phyloP scores from a whole-genome alignment of 2,888 invertebrate genomes.

The Aelia acuminata region DNA sequence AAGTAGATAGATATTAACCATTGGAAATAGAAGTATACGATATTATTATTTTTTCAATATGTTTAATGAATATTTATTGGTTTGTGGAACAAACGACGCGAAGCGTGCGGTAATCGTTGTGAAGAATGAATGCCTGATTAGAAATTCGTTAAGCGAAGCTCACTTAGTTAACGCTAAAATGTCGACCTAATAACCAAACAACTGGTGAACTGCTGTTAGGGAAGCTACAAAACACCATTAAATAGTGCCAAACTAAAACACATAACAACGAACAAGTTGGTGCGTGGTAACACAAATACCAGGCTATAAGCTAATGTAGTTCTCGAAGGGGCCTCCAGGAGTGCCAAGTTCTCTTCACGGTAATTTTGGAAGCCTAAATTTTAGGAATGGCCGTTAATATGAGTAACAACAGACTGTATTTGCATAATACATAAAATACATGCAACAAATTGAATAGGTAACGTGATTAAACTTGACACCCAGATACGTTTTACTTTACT shows the following conservation, averaged over 20 bases:
- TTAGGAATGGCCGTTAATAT: neutral
- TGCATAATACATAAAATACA: too few species aligned
- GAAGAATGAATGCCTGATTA: neutral
- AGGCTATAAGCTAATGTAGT: constrained; percentile 7
- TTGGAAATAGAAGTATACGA: too few species aligned
- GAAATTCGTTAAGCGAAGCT: neutral
- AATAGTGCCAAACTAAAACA: constrained; percentile 25
- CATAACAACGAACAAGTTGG: constrained; percentile 2
- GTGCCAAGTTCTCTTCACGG: constrained; percentile 6
- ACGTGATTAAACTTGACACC: too few species aligned
- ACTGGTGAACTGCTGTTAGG: neutral
- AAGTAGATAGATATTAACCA: too few species aligned
- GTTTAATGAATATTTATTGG: too few species aligned
- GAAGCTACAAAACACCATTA: neutral
- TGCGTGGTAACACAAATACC: neutral
- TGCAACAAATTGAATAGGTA: too few species aligned
- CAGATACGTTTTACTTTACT: too few species aligned
- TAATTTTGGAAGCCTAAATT: neutral
- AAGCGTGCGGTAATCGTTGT: neutral
- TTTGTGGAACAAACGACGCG: too few species aligned
- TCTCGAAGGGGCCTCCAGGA: neutral
- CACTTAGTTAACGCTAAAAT: neutral
- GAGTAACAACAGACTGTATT: neutral
- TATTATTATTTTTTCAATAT: too few species aligned
- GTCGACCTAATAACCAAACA: neutral